Percentiles rank a stretch among this genome's conserved stretches.
phyloP scores from a whole-genome alignment of 2,888 invertebrate species.

The Agriotes lineatus region DNA sequence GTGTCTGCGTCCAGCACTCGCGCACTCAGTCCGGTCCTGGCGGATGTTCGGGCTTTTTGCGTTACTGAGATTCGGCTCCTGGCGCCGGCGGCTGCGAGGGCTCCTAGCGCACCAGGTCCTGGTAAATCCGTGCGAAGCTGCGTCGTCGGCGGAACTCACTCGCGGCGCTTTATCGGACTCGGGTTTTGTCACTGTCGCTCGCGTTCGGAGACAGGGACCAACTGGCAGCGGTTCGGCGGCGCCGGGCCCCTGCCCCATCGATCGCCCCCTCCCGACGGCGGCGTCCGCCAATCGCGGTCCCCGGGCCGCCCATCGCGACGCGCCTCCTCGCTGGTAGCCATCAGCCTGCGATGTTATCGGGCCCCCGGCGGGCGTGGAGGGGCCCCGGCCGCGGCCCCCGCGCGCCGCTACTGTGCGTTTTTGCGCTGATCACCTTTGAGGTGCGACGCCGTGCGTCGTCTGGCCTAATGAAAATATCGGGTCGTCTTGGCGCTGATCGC shows the following conservation, averaged over 20 bases:
- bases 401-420: slow-evolving; percentile 44
- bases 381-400: slow-evolving; percentile 26
- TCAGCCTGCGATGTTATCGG: slow-evolving; percentile 65
- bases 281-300: slow-evolving; percentile 54
- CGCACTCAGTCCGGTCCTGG: too few species aligned
- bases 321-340: slow-evolving; percentile 65
- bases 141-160: too few species aligned
- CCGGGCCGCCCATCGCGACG: slow-evolving; percentile 54
- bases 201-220: slow-evolving; percentile 47
- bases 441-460: slow-evolving; percentile 37
- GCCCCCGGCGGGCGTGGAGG: too few species aligned
- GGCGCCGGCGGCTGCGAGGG: too few species aligned
- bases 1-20: slow-evolving; percentile 1
- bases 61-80: too few species aligned
- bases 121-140: too few species aligned
- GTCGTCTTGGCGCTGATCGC: too few species aligned
- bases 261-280: slow-evolving; percentile 55
- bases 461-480: slow-evolving; percentile 27
- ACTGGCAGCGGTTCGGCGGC: slow-evolving; percentile 55
- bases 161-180: slow-evolving; percentile 8
- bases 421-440: slow-evolving; percentile 45
- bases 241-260: slow-evolving; percentile 59
- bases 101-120: too few species aligned
- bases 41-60: too few species aligned
- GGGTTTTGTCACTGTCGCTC: slow-evolving; percentile 37